Percentiles rank a stretch among this genome's conserved stretches.
These are phyloP conservation scores for Cydia strobilella DNA, from an alignment of 1,140 invertebrate species.

Conservation along the genomic window DNA sequence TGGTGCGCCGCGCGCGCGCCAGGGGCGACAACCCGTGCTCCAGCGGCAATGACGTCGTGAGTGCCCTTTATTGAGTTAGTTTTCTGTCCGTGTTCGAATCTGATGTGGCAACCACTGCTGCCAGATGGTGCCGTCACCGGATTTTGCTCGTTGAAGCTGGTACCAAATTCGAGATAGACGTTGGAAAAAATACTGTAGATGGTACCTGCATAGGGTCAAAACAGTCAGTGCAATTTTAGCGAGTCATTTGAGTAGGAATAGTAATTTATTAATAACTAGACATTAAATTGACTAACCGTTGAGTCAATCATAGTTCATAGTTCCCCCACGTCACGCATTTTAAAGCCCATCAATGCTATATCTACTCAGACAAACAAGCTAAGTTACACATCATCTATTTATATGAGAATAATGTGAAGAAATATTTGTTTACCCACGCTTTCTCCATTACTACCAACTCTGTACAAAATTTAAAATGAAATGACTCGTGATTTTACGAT, in stretches of 20 bases:
- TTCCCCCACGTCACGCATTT: slow-evolving; percentile 10
- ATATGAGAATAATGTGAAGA: background rate
- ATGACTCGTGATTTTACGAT: background rate
- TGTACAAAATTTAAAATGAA: background rate
- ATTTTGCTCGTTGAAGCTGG: no score
- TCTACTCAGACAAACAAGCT: slow-evolving; percentile 11
- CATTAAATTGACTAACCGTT: background rate
- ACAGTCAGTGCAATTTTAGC: no score
- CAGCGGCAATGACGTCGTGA: slow-evolving; percentile 82
- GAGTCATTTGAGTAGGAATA: no score
- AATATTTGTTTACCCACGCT: background rate
- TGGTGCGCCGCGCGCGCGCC: slow-evolving; percentile 74
- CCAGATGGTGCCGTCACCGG: slow-evolving; percentile 57
- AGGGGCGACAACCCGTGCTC: slow-evolving; percentile 74
- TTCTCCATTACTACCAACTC: background rate
- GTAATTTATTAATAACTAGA: no score
- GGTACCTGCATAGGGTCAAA: no score
- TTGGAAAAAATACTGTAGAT: no score
- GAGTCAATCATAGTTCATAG: background rate
- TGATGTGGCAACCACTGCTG: slow-evolving; percentile 61
- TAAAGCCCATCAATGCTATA: slow-evolving; percentile 30
- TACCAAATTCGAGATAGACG: no score
- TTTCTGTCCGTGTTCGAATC: slow-evolving; percentile 77
- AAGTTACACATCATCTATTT: slow-evolving; percentile 23
- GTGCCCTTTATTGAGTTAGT: slow-evolving; percentile 39